Evolutionary conservation across 2,888 invertebrate genomes (phyloP), one percentile per base, ranked within the genome.

Genomic region (Drosophila parthenogenetica): DNA sequence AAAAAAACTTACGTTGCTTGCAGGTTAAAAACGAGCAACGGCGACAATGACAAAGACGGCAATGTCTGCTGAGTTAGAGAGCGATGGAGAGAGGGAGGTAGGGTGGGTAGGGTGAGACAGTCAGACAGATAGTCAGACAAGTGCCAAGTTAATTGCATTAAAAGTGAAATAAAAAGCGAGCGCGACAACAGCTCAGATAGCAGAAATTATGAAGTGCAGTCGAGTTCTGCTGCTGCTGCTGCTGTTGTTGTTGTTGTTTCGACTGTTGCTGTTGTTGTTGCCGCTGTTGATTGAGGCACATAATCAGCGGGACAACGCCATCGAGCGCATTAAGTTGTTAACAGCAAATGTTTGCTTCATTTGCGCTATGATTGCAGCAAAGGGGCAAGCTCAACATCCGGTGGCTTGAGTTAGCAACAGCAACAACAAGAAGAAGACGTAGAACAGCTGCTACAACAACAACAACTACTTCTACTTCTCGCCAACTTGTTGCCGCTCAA

Each of bases 321-420:
- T 72, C 72, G 69, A 89, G 81, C 83, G 81, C 87, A 89, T 87
- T 85, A 89, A 87, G 89, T 87, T 89, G 87, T 87, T 87, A 87
- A 89, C 89, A 89, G 85, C 83, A 86, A 88, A 87, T 86, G 84
- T 89, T 88, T 89, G 88, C 90, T 89, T 87, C 88, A 89, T 89
- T 87, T 89, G 85, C 77, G 75, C 79, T 73, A 84, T 79, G 87
- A 89, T 87, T 87, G 87, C 89, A 11, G 48, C 37, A 35, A 29
- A 46, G 58, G 53, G 42, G 40, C 14, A 42, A 17, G 74, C n/a
- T n/a, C 71, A 78, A 87, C 89, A 88, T 83, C 83, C 83, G 83
- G 87, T 87, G 75, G 63, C 61, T 35, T 7, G 32, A 70, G 59
- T 35, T 37, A 46, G 61, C 61, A 40, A 45, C 43, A 25, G 35